phyloP scores from a whole-genome alignment of 1,140 invertebrate genomes.

The Dendroctonus valens region DNA sequence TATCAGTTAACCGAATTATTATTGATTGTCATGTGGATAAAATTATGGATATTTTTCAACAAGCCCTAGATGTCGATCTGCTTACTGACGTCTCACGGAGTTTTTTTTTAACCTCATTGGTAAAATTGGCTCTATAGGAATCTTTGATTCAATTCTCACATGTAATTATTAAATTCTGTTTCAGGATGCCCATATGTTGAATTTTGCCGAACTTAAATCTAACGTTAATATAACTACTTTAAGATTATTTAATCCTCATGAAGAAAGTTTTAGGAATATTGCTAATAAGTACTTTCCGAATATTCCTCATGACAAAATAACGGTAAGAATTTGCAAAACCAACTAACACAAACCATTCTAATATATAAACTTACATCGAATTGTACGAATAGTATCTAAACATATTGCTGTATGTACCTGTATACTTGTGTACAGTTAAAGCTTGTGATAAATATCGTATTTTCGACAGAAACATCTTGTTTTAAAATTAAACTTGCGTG shows the following conservation, averaged over 20 bases:
- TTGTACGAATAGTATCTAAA: no score
- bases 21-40: conserved; percentile 72
- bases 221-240: conserved; percentile 73
- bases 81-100: conserved; percentile 66
- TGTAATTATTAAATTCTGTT: conserved; percentile 18
- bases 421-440: no score
- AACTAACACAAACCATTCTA: no score
- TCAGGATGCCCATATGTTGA: conserved; percentile 45
- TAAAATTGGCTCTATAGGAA: conserved; percentile 29
- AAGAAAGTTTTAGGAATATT: conserved; percentile 33
- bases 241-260: conserved; percentile 50
- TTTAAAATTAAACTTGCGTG: no score
- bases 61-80: conserved; percentile 79
- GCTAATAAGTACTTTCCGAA: conserved; percentile 39
- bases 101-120: conserved; percentile 58
- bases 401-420: no score
- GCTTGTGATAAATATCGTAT: no score
- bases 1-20: conserved; percentile 71
- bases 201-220: conserved; percentile 49
- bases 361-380: no score
- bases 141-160: no score
- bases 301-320: conserved; percentile 21
- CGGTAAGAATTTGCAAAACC: neutral
- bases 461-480: no score
- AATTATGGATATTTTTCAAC: conserved; percentile 64